Evolutionary conservation across 1,140 invertebrate genomes (phyloP).

Genomic region (Apocrypta bakeri): DNA sequence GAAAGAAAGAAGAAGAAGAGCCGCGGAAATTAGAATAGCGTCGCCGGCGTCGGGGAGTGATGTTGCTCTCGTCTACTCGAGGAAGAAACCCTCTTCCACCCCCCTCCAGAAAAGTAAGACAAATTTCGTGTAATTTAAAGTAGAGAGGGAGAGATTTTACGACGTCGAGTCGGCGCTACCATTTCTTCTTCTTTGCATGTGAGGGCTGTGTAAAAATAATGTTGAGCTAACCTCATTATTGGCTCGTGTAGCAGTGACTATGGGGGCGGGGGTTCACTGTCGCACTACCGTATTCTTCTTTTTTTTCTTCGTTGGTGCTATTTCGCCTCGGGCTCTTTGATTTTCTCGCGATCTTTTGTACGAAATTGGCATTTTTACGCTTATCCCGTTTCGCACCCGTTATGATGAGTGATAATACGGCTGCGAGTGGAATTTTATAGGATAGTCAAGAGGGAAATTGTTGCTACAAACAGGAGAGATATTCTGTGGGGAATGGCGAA

Average conservation of each 20-base stretch:
- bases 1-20: slow-evolving; percentile 10
- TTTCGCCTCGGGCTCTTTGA: slow-evolving; percentile 4
- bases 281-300: neutral
- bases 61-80: slow-evolving; percentile 33
- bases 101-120: slow-evolving; percentile 55
- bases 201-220: slow-evolving; percentile 44
- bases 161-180: slow-evolving; percentile 19
- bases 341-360: neutral
- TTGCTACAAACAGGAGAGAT: neutral
- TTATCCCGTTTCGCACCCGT: neutral
- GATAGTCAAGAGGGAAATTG: neutral
- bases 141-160: slow-evolving; percentile 42
- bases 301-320: neutral
- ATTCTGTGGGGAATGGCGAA: neutral
- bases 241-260: slow-evolving; percentile 42
- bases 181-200: slow-evolving; percentile 23
- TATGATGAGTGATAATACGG: neutral
- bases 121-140: slow-evolving; percentile 62
- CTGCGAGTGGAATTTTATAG: neutral
- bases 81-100: slow-evolving; percentile 10
- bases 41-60: slow-evolving; percentile 37
- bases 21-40: slow-evolving; percentile 54
- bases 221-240: slow-evolving; percentile 50
- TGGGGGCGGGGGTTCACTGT: slow-evolving; percentile 7
- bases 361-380: slow-evolving; percentile 25